Base-by-base conservation (phyloP, 2,797 vertebrate species). In the Alca torda region DNA sequence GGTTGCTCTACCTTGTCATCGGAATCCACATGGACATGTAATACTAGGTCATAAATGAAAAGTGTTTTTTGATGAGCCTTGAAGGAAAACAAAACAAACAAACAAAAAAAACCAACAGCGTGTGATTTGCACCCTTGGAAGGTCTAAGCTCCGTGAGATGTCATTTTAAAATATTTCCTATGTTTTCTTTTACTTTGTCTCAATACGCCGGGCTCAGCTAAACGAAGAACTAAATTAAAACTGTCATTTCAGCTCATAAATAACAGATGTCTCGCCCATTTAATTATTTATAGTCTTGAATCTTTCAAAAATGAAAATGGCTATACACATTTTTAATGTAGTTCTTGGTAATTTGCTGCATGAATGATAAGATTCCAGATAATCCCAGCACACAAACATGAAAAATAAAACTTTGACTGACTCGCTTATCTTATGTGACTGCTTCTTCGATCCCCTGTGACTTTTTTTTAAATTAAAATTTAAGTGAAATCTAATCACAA, bases 271-370 rank as follows among this genome's bases (percentile, higher is more conserved):
- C 98, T 98, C 95, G 76, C 93, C 96, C 97, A 90, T 97, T 99
- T 97, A 99, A 99, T 99, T 98, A 99, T 99, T 99, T 98, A 99
- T 98, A 96, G 96, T 97, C 95, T 98, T 96, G 97, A 98, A 98
- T 98, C 98, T 98, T 98, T 98, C 97, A 98, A 98, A 98, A 99
- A 98, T 98, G 97, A 98, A 98, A 98, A 98, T 98, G 98, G 98
- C 95, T 98, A 97, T 97, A 98, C 98, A 98, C 97, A 98, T 98
- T 98, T 98, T 99, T 98, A 98, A 99, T 98, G 98, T 98, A 98
- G 98, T 98, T 98, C 97, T 96, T 97, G 96, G 97, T 98, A 98
- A 99, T 99, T 98, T 98, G 97, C 98, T 91, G 96, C 97, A 97
- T 98, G 98, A 98, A 98, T 98, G 98, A 98, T 98, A 98, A 98